phyloP scores from a whole-genome alignment of 2,888 invertebrate genomes.

The Exocentrus adspersus region DNA sequence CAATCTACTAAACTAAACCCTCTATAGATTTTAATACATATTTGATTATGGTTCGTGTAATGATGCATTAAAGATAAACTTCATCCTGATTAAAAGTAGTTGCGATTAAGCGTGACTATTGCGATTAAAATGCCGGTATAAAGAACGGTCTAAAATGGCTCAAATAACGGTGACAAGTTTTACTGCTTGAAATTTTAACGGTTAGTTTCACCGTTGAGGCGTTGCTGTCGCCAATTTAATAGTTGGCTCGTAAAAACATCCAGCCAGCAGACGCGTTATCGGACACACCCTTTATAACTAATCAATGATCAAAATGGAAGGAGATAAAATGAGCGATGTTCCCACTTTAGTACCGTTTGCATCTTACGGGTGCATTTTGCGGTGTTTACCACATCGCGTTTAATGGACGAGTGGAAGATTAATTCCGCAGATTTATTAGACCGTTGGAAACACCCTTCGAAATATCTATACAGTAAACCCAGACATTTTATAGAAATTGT shows the following conservation, averaged over 20 bases:
- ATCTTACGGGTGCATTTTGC: neutral
- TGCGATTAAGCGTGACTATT: slow-evolving; percentile 17
- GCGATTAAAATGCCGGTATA: slow-evolving; percentile 34
- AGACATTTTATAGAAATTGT: too few relatives aligned
- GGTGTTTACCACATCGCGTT: neutral
- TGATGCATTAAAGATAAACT: slow-evolving; percentile 20
- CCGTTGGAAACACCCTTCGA: slow-evolving; percentile 3
- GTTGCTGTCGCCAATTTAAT: slow-evolving; percentile 42
- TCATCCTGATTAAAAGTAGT: slow-evolving; percentile 4
- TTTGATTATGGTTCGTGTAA: too few relatives aligned
- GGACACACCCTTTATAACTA: slow-evolving; percentile 47
- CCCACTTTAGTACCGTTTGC: neutral
- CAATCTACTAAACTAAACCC: too few relatives aligned
- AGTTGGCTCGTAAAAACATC: slow-evolving; percentile 47
- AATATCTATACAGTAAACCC: too few relatives aligned
- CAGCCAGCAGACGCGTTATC: slow-evolving; percentile 35
- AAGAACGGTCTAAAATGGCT: slow-evolving; percentile 39
- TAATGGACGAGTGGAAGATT: too few relatives aligned
- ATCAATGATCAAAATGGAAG: slow-evolving; percentile 46
- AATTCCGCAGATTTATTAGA: neutral
- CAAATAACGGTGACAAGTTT: slow-evolving; percentile 52
- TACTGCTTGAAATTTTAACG: slow-evolving; percentile 54
- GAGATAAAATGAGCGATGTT: slow-evolving; percentile 34
- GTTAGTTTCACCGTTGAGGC: slow-evolving; percentile 52
- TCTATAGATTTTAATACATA: too few relatives aligned